Evolutionary conservation across 1,140 invertebrate genomes (phyloP), one percentile per base, ranked within the genome.

Genomic region (Ostrea edulis): DNA sequence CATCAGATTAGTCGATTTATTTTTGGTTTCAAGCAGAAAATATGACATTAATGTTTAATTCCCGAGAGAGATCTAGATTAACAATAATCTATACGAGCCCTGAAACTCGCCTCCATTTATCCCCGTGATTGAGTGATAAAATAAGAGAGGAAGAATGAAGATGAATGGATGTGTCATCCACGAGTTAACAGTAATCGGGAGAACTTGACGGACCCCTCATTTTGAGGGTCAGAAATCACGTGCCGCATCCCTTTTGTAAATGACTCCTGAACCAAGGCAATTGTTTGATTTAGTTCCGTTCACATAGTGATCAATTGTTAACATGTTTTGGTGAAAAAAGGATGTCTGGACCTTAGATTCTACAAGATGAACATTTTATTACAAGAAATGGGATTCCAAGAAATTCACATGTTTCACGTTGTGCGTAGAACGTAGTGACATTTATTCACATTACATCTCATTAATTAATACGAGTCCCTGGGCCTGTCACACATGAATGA

Each of bases 1-100:
- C 68, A 77, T 77, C 22, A 29, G 22, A 35, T 77, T 25, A 25
- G 2, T 77, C 68, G 68, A 77, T 77, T 77, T 11, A 77, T 12
- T 77, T 77, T 77, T 29, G 25, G 68, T 77, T 35, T 77, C 8
- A 35, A 29, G 68, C 22, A 77, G 25, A 35, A 25, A 77, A 77
- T 77, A 29, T 77, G 68, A 77, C 68, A 77, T 77, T 77, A 77
- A 77, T 77, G 35, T 77, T 77, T 77, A 25, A 77, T 12, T 77
- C 68, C 29, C 68, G 2, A 25, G 25, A 77, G 68, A 62, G 68
- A 77, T 77, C 9, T 25, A 77, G 25, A 77, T 77, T 77, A 77
- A 77, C 68, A 35, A 29, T 77, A 25, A 77, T 77, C 22, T 77
- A 77, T 35, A 25, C 68, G 25, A 77, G 22, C 29, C 25, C 25